A percentile compares a stretch with the other conserved stretches of the same genome.
Evolutionary conservation across 2,113 vertebrate species (phyloP).

Genomic region (Balaeniceps rex): DNA sequence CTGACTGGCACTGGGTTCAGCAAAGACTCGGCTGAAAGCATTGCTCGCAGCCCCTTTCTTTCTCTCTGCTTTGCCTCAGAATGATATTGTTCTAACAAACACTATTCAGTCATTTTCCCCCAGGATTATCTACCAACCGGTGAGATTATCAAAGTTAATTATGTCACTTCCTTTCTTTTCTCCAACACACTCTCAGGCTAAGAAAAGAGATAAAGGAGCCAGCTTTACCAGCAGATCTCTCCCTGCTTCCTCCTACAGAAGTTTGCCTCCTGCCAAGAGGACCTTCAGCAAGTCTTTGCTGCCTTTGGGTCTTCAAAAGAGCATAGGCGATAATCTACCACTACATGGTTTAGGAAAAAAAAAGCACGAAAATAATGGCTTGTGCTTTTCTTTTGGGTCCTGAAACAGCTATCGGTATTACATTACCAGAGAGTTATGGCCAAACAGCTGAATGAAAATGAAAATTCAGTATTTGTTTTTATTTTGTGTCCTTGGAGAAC

Average conservation of each 20-base stretch:
- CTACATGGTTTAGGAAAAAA: not conserved
- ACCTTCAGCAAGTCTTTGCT: not conserved
- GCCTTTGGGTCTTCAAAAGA: not conserved
- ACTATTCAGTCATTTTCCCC: not conserved
- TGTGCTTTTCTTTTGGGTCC: not conserved
- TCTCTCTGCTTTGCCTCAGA: not conserved
- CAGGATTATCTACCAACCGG: not conserved
- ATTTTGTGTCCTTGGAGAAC: not conserved
- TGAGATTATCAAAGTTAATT: conserved; percentile 24
- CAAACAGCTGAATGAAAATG: not conserved
- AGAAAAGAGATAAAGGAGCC: not conserved
- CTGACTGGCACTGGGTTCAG: not conserved
- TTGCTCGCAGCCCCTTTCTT: not conserved
- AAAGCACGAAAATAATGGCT: not conserved
- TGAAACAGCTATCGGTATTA: not conserved
- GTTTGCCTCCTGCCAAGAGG: not conserved
- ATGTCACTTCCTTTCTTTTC: conserved; percentile 42
- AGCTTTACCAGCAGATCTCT: not conserved
- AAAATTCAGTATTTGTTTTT: not conserved
- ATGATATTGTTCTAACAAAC: not conserved
- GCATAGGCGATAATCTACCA: not conserved
- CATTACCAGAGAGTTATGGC: not conserved
- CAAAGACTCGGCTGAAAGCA: not conserved
- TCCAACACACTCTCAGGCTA: not conserved
- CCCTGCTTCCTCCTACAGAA: not conserved